A percentile compares a stretch with the other conserved stretches of the same genome.
Evolutionary conservation across 2,888 invertebrate species (phyloP).

Genomic region (Phyto melanocephala): DNA sequence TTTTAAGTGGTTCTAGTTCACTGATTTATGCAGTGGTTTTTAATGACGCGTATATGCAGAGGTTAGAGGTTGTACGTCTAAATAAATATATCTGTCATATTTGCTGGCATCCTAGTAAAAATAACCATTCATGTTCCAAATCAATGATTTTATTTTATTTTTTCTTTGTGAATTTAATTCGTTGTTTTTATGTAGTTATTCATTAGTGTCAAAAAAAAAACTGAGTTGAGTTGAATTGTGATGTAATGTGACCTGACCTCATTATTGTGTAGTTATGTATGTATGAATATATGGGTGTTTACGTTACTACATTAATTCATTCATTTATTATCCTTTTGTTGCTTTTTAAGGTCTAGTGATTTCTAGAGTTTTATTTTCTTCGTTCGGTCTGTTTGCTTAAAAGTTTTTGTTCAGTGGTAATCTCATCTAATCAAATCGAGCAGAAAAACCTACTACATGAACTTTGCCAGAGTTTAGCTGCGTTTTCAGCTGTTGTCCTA

Average conservation of each 20-base stretch:
- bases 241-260: conserved; percentile 3
- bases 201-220: not conserved
- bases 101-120: conserved; percentile 40
- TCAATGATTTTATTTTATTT: conserved; percentile 41
- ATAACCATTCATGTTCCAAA: conserved; percentile 46
- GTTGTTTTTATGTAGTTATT: not conserved
- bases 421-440: conserved; percentile 45
- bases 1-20: conserved; percentile 43
- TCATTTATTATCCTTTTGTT: conserved; percentile 2
- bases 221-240: not conserved
- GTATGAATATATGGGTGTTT: not conserved
- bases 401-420: not conserved
- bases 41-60: not conserved
- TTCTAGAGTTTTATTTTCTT: not conserved
- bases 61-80: not conserved
- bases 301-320: not conserved
- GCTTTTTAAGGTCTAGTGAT: not conserved
- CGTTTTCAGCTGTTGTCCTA: conserved; percentile 39
- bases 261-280: not conserved
- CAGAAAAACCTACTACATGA: not conserved
- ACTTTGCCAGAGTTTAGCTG: conserved; percentile 21
- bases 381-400: not conserved
- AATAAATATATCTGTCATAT: not conserved
- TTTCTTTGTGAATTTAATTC: not conserved
- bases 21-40: conserved; percentile 40